These are phyloP conservation scores for Andricus quercusramuli DNA, from an alignment of 2,888 invertebrate species.

Conservation along the genomic window DNA sequence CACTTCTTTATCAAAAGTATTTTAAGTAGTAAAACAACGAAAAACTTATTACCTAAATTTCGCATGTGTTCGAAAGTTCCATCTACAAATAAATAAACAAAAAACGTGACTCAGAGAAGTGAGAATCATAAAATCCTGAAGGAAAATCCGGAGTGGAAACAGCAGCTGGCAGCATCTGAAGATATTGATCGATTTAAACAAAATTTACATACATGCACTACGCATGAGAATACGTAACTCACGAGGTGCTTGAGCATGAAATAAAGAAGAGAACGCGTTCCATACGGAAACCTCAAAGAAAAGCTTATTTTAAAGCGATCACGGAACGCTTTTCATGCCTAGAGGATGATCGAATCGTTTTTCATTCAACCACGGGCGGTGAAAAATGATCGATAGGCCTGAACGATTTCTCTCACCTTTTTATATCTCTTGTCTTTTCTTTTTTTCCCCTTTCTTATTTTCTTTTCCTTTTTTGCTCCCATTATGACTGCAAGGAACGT, in stretches of 20 bases:
- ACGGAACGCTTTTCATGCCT: constrained; percentile 72
- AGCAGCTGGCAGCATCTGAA: constrained; percentile 45
- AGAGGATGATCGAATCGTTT: constrained; percentile 70
- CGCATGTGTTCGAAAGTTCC: not conserved
- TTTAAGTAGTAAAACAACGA: no score
- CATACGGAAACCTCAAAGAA: constrained; percentile 72
- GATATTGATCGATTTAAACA: constrained; percentile 28
- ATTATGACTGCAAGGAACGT: constrained; percentile 1
- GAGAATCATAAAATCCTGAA: constrained; percentile 36
- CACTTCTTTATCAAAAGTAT: no score
- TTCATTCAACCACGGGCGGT: constrained; percentile 65
- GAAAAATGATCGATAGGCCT: constrained; percentile 66
- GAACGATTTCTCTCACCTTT: constrained; percentile 51
- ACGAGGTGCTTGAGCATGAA: constrained; percentile 63
- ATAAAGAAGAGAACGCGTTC: constrained; percentile 66
- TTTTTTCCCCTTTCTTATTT: not conserved
- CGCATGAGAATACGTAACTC: constrained; percentile 46
- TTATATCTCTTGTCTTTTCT: constrained; percentile 41
- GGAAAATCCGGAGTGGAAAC: constrained; percentile 44
- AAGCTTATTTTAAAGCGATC: constrained; percentile 75
- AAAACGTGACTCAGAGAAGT: not conserved
- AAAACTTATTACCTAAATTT: not conserved
- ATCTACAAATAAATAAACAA: not conserved
- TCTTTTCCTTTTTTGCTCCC: not conserved
- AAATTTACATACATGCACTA: constrained; percentile 33